Base-by-base conservation (phyloP, 2,888 invertebrate species). In the Cantharis lateralis region DNA sequence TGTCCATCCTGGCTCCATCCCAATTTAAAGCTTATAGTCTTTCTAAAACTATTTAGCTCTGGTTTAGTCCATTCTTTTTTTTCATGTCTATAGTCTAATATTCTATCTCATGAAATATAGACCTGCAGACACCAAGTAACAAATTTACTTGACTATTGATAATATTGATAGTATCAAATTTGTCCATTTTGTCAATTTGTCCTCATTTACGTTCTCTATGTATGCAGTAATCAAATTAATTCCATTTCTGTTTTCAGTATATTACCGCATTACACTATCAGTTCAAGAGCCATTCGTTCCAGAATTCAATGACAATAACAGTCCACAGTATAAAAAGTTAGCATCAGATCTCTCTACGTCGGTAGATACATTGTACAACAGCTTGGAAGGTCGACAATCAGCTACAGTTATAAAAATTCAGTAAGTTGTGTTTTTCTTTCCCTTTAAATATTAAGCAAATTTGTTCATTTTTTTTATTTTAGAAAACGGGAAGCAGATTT, bases 321-420 rank as follows among this genome's bases (percentile, higher is more conserved):
- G 92, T 10, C 83, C 83, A 0, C 88, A 89, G 77, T 94, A 93
- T 88, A 89, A 90, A 80, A 89, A 90, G 74, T 88, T 94, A 80
- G 91, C 93, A 10, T 87, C 87, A 10, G 89, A 91, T 16, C 85
- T 95, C 32, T 91, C 91, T 0, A 88, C 89, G 16, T 91, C 91
- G 0, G 89, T 95, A 10, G 91, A 93, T 78, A 86, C 87, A 1
- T 86, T 94, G 5, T 93, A 91, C 82, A 88, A 89, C 10, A 81
- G 82, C 70, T 80, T 89, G 28, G 91, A 90, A 0, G 93, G 93
- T 64, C 89, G 89, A 5, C 92, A 92, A 83, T 88, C 89, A 4
- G 91, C 93, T 0, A 92, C 90, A 26, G 91, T 95, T 15, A 91
- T 95, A 16, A 91, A 92, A 80, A 92, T 94, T 84, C 91, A 92